Conservation (phyloP, 2,888 invertebrate genomes). For the Dexiosoma caninum region DNA sequence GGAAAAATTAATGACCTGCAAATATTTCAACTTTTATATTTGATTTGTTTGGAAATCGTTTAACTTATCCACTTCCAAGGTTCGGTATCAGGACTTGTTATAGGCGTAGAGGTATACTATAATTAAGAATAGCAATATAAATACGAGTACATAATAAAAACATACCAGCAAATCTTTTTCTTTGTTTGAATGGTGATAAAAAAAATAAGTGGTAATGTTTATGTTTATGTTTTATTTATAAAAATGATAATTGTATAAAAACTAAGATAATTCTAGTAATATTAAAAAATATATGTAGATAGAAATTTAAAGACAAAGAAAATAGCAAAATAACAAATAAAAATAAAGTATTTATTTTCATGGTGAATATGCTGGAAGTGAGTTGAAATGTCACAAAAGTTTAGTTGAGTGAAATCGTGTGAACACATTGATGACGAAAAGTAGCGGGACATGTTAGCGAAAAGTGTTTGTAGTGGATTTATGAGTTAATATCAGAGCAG, state of each 20-base stretch:
- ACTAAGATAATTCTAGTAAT: background rate
- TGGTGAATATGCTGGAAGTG: constrained; percentile 13
- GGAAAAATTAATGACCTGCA: constrained; percentile 58
- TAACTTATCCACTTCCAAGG: constrained; percentile 90
- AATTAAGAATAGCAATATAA: constrained; percentile 68
- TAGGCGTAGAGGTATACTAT: constrained; percentile 89
- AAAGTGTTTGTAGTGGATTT: background rate
- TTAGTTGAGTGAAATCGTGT: constrained; percentile 19
- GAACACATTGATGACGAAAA: constrained; percentile 4
- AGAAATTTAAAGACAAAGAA: too few species aligned
- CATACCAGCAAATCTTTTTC: constrained; percentile 18
- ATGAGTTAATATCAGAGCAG: background rate
- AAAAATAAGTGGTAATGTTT: background rate
- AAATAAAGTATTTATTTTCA: background rate
- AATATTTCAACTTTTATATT: constrained; percentile 46
- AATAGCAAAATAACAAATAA: background rate
- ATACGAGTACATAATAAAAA: constrained; percentile 54
- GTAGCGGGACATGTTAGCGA: background rate
- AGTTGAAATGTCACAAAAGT: constrained; percentile 4
- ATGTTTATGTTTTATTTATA: background rate
- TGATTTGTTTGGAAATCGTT: constrained; percentile 71
- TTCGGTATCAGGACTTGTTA: constrained; percentile 92
- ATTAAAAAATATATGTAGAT: too few species aligned
- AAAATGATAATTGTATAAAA: background rate
- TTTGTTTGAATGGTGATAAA: background rate